Conservation (phyloP, 2,113 vertebrate genomes). For the Todiramphus saurophagus region DNA sequence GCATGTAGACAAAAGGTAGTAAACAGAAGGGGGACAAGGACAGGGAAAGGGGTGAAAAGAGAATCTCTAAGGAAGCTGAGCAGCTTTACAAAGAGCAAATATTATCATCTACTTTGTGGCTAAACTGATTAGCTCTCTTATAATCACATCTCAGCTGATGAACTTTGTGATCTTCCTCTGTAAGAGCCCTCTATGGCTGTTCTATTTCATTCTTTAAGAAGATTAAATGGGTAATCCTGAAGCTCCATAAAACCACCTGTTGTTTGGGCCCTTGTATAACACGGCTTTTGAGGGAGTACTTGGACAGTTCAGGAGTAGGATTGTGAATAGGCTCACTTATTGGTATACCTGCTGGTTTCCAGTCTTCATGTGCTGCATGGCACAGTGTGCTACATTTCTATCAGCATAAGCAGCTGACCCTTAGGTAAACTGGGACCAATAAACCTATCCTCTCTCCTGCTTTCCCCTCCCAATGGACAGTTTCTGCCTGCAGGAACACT, state of each 20-base stretch:
- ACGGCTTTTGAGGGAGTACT: constrained; percentile 24
- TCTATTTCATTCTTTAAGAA: constrained; percentile 55
- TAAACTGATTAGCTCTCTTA: constrained; percentile 62
- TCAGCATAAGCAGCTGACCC: not conserved
- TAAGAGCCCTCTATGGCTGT: constrained; percentile 9
- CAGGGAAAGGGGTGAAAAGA: not conserved
- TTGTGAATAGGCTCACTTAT: not conserved
- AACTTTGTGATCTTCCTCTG: constrained; percentile 36
- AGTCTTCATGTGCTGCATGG: fast-evolving
- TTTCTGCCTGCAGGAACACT: not conserved
- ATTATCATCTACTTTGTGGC: constrained; percentile 34
- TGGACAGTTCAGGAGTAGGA: not conserved
- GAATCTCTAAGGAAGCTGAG: not conserved
- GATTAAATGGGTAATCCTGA: constrained; percentile 58
- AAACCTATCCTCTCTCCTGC: not conserved
- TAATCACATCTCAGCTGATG: constrained; percentile 60
- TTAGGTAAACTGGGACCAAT: not conserved
- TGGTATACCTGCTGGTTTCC: not conserved
- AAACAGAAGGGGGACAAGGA: not conserved
- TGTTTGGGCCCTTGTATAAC: constrained; percentile 31
- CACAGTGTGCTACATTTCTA: not conserved
- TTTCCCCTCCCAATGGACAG: fast-evolving
- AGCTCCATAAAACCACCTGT: constrained; percentile 56
- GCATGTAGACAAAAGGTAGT: not conserved
- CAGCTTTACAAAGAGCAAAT: constrained; percentile 31